Evolutionary conservation across 2,797 vertebrate species (phyloP).

Genomic region (Takifugu rubripes): DNA sequence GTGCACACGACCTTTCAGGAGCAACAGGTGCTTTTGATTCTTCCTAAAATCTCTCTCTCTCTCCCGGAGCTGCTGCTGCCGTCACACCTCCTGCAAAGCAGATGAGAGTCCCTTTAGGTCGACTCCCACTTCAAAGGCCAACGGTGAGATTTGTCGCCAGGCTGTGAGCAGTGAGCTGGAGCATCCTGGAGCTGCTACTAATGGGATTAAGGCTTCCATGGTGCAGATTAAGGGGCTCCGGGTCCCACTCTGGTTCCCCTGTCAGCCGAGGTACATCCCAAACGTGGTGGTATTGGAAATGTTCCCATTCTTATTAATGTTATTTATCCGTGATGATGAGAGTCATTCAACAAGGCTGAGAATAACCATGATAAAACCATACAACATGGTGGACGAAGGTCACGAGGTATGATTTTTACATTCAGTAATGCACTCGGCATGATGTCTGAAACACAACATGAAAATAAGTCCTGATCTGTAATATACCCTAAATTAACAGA

Average conservation of each 20-base stretch:
- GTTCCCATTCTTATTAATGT: conserved; percentile 3
- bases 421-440: too few relatives aligned
- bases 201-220: conserved; percentile 65
- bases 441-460: too few relatives aligned
- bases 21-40: too few relatives aligned
- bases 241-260: conserved; percentile 48
- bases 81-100: conserved; percentile 39
- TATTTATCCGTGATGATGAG: not conserved
- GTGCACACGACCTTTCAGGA: not conserved
- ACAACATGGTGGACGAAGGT: too few relatives aligned
- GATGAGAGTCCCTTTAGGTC: conserved; percentile 44
- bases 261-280: conserved; percentile 46
- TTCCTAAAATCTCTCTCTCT: not conserved
- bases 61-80: conserved; percentile 15
- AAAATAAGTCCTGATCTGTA: too few relatives aligned
- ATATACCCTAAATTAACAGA: too few relatives aligned
- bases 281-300: conserved; percentile 42
- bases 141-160: conserved; percentile 40
- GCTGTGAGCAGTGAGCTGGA: conserved; percentile 53
- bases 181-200: conserved; percentile 52
- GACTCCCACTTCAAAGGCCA: conserved; percentile 55
- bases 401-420: too few relatives aligned
- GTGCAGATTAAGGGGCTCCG: conserved; percentile 65
- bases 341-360: too few relatives aligned
- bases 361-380: too few relatives aligned